Evolutionary conservation across 2,888 invertebrate genomes (phyloP).

Genomic region (Helleia helle): DNA sequence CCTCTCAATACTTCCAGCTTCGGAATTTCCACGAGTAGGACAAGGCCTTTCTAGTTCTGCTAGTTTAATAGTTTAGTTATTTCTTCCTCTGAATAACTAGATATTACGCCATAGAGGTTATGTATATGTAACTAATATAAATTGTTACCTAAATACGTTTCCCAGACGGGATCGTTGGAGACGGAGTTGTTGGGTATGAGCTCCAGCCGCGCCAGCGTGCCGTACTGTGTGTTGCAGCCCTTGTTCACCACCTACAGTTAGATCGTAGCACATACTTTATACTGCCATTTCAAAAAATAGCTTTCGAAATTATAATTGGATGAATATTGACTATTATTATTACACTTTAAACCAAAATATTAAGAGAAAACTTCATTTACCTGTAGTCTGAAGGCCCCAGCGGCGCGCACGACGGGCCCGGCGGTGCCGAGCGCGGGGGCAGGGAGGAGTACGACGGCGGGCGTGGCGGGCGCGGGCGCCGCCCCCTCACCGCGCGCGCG

Average conservation of each 20-base stretch:
- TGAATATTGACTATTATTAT: too few relatives aligned
- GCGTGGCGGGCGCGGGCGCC: conserved; percentile 14
- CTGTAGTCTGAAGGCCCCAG: conserved; percentile 60
- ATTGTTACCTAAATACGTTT: conserved; percentile 77
- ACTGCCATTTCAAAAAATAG: too few relatives aligned
- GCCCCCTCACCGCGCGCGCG: conserved; percentile 18
- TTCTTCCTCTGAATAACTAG: too few relatives aligned
- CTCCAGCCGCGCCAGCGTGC: conserved; percentile 72
- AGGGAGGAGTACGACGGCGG: conserved; percentile 24
- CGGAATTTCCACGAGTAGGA: too few relatives aligned
- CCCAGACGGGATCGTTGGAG: conserved; percentile 79
- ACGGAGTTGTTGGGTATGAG: conserved; percentile 68
- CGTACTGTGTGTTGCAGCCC: conserved; percentile 74
- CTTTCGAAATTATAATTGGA: too few relatives aligned
- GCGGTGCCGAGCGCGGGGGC: conserved; percentile 48
- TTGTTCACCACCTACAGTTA: conserved; percentile 59
- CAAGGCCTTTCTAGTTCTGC: too few relatives aligned
- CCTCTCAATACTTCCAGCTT: background rate
- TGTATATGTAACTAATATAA: background rate
- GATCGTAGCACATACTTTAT: too few relatives aligned
- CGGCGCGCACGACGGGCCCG: conserved; percentile 57
- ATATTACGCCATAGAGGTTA: too few relatives aligned
- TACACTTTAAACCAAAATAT: background rate
- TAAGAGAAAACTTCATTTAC: conserved; percentile 31
- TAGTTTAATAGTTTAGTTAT: too few relatives aligned